Percentiles rank a stretch among this genome's conserved stretches.
phyloP scores from a whole-genome alignment of 2,888 invertebrate genomes.

The Acutogordius australiensis region DNA sequence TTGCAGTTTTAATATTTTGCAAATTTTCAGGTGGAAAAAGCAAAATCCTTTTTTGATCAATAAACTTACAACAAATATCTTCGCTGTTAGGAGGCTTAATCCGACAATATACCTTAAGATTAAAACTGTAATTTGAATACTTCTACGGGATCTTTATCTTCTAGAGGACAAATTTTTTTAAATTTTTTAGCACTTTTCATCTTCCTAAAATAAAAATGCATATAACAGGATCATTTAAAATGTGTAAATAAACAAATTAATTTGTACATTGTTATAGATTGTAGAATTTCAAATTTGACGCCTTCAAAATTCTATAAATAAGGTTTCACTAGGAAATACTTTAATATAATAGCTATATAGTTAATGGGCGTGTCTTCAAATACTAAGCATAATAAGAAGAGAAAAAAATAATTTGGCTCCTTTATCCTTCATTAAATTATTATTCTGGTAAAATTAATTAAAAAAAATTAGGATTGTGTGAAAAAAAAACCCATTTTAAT shows the following conservation, averaged over 20 bases:
- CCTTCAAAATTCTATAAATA: no score
- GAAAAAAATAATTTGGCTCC: no score
- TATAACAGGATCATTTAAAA: background rate
- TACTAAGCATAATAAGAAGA: no score
- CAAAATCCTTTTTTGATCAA: conserved; percentile 22
- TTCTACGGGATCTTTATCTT: conserved; percentile 6
- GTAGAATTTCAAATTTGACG: background rate
- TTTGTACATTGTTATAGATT: background rate
- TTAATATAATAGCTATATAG: no score
- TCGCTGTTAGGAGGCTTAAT: conserved; percentile 21
- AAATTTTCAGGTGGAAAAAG: conserved; percentile 23
- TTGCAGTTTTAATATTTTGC: conserved; percentile 14
- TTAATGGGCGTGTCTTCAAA: no score
- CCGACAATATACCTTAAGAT: conserved; percentile 2
- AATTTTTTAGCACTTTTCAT: background rate
- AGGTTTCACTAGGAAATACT: no score
- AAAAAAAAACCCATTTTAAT: no score
- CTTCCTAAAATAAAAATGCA: background rate
- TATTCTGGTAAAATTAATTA: no score
- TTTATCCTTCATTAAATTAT: no score
- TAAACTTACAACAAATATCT: conserved; percentile 23
- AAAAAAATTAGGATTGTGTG: no score
- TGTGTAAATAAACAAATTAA: background rate
- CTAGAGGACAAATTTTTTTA: background rate
- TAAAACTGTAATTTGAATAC: background rate